Evolutionary conservation across 2,888 invertebrate genomes (phyloP), one percentile per base, ranked within the genome.

Genomic region (Brenthis ino): DNA sequence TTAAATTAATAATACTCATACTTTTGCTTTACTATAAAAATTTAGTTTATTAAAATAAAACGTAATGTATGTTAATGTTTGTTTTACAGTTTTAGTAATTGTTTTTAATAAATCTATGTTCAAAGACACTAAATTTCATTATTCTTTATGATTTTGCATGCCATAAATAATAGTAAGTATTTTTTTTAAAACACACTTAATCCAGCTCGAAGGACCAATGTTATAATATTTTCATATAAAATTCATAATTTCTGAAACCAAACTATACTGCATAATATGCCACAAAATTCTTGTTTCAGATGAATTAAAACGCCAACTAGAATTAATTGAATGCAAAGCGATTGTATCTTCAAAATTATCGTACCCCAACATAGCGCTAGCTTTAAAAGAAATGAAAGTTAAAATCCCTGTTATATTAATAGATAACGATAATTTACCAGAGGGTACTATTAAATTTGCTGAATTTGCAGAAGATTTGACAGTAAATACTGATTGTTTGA

Each of bases 231-330:
- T 28, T 24, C 24, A 28, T 28, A 28, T 4, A 43, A 12, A 13
- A n/a, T 51, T n/a, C n/a, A 51, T 51, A 1, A 51, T 51, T 16
- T 51, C 6, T 6, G 12, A 14, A 16, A 55, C 47, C 6, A n/a
- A 3, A n/a, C 12, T 16, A 13, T 24, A 28, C 13, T 68, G 57
- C 5, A 13, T 50, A 37, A 16, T 48, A 67, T 6, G 50, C 51
- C n/a, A 54, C 11, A 43, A 57, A 16, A 2, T 48, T 16, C 47
- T 2, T 14, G 50, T 86, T 94, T 60, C 88, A 96, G 97, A 95
- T 73, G 97, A 97, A 92, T 94, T 96, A 2, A 85, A 93, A 55
- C 93, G 93, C 28, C 96, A 96, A 81, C 75, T 97, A 28, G 82
- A 88, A 66, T 86, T 94, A 70, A 94, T 95, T 28, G 87, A 93